These are phyloP conservation scores for Uloborus diversus DNA, from an alignment of 1,140 invertebrate species.

Conservation along the genomic window DNA sequence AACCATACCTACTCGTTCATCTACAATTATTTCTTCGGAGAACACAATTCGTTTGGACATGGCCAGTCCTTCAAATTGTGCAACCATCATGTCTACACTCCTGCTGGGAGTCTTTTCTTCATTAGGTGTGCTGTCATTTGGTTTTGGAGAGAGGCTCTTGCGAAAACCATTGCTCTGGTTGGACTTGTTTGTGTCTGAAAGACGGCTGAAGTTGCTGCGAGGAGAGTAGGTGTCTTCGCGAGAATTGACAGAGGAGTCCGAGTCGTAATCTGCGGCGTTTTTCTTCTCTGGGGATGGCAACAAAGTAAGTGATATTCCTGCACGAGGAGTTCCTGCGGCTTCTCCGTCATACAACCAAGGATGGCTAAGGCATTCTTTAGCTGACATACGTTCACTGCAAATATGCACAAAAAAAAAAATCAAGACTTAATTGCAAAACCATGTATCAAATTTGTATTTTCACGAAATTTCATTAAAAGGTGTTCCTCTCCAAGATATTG, in stretches of 20 bases:
- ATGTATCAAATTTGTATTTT: no score
- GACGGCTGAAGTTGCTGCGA: not conserved
- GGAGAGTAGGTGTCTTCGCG: not conserved
- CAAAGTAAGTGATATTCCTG: slow-evolving; percentile 7
- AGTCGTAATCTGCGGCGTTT: not conserved
- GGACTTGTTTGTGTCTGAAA: no score
- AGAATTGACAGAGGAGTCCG: not conserved
- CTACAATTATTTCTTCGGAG: slow-evolving; percentile 54
- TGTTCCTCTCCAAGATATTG: no score
- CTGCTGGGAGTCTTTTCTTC: not conserved
- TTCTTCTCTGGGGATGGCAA: not conserved
- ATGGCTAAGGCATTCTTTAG: slow-evolving; percentile 73
- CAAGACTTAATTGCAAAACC: no score
- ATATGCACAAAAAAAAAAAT: slow-evolving; percentile 54
- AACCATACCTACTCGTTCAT: slow-evolving; percentile 56
- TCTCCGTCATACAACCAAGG: slow-evolving; percentile 68
- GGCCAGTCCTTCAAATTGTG: slow-evolving; percentile 43
- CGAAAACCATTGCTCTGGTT: not conserved
- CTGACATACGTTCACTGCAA: slow-evolving; percentile 72
- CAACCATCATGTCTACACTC: slow-evolving; percentile 26
- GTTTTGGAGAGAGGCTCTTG: slow-evolving; percentile 5
- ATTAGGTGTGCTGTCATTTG: not conserved
- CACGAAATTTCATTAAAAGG: no score
- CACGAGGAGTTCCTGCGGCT: not conserved
- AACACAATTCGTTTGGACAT: slow-evolving; percentile 44